A percentile compares a stretch with the other conserved stretches of the same genome.
Evolutionary conservation across 2,888 invertebrate species (phyloP).

Genomic region (Eupithecia vulgata): DNA sequence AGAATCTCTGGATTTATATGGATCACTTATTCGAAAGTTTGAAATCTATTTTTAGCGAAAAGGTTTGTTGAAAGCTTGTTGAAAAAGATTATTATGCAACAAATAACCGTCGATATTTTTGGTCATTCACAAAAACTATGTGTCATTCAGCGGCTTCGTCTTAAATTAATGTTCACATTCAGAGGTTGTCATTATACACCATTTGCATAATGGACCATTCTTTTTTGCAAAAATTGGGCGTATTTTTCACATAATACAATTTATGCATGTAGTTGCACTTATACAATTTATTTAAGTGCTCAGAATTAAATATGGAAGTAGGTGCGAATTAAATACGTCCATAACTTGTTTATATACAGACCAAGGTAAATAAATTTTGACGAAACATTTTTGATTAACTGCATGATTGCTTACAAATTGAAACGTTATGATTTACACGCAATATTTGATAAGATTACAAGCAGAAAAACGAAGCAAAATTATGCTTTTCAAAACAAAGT

Average conservation of each 20-base stretch:
- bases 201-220: constrained; percentile 68
- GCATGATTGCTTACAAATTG: not conserved
- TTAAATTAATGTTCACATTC: constrained; percentile 48
- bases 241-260: constrained; percentile 52
- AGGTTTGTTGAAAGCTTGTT: not conserved
- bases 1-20: not conserved
- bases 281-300: constrained; percentile 50
- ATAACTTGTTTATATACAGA: constrained; percentile 39
- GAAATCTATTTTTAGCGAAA: not conserved
- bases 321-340: constrained; percentile 54
- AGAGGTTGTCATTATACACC: constrained; percentile 56
- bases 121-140: constrained; percentile 34
- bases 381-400: constrained; percentile 30
- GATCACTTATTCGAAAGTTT: not conserved
- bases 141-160: constrained; percentile 38
- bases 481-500: not conserved
- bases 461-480: not conserved
- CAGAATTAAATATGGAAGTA: constrained; percentile 59
- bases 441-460: not conserved
- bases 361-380: constrained; percentile 51
- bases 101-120: constrained; percentile 2
- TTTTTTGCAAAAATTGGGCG: constrained; percentile 56
- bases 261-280: constrained; percentile 42
- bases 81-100: not conserved
- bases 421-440: not conserved